phyloP scores from a whole-genome alignment of 2,797 vertebrate genomes.

The Sebastes minor region DNA sequence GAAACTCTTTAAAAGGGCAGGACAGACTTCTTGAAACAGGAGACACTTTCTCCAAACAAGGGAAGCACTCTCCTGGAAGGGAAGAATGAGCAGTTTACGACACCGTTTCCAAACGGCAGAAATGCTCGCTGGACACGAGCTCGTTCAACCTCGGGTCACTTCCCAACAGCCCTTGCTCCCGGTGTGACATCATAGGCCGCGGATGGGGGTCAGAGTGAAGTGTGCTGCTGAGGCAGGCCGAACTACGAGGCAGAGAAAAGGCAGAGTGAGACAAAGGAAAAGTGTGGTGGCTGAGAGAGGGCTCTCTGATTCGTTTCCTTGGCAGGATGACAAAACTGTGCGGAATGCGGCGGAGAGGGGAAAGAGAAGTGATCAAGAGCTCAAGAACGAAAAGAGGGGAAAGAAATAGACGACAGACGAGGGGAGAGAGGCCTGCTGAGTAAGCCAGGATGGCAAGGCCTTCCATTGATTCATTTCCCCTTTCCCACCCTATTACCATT shows the following conservation, averaged over 20 bases:
- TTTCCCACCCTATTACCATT: conserved; percentile 54
- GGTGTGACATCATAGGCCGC: conserved; percentile 68
- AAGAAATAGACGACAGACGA: conserved; percentile 64
- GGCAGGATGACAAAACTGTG: conserved; percentile 90
- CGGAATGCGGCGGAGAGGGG: conserved; percentile 88
- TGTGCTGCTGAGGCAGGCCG: conserved; percentile 38
- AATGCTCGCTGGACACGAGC: conserved; percentile 65
- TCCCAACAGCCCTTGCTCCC: conserved; percentile 59
- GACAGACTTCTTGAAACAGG: conserved; percentile 60
- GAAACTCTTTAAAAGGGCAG: conserved; percentile 68
- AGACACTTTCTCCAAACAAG: conserved; percentile 73
- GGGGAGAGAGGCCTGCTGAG: conserved; percentile 70
- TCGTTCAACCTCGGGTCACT: conserved; percentile 59
- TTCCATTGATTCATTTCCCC: conserved; percentile 73
- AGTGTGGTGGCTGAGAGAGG: conserved; percentile 70
- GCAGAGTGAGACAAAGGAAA: conserved; percentile 72
- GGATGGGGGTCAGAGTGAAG: conserved; percentile 64
- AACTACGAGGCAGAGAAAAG: conserved; percentile 43
- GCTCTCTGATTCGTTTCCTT: conserved; percentile 89
- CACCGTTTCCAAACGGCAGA: conserved; percentile 39
- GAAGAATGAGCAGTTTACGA: conserved; percentile 60
- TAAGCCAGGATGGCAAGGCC: conserved; percentile 61
- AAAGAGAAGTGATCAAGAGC: conserved; percentile 82
- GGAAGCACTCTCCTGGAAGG: conserved; percentile 53
- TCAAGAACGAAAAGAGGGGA: conserved; percentile 60